Evolutionary conservation across 2,888 invertebrate genomes (phyloP), one percentile per base, ranked within the genome.

Genomic region (Diarsia brunnea): DNA sequence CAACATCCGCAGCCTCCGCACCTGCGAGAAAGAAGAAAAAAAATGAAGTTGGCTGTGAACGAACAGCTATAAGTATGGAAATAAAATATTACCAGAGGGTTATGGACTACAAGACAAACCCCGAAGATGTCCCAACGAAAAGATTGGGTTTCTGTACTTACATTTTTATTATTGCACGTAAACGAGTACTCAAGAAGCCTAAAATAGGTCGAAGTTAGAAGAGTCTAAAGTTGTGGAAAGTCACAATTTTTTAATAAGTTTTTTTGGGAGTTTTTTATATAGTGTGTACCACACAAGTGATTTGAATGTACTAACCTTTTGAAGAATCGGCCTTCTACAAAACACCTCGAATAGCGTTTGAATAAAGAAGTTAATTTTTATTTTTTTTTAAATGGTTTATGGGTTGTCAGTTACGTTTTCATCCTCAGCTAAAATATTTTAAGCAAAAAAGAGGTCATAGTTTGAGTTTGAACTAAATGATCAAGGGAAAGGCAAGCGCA

Each of bases 281-380:
- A 24, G 81, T 90, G 89, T 91, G 79, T 86, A 87, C 87, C 75
- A 88, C 87, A 81, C 91, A 80, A 87, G 87, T 60, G 90, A 94
- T 93, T 95, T 94, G 82, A 89, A 87, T 91, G 91, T 91, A 94
- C 93, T 95, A 90, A 89, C 80, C 81, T 72, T 64, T 11, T 24
- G 2, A 4, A 47, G 47, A 21, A 71, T 78, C 38, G 51, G 49
- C 58, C 80, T 85, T 90, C 84, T 91, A 91, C 88, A 92, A 66
- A 92, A 89, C 86, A 89, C 87, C 90, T 92, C 88, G 80, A 87
- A 76, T 83, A 0, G 4, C 0, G 63, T 91, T 92, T 85, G 82
- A 92, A 92, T 77, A 63, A 49, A 77, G 89, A 90, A 90, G 72
- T 21, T 51, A 49, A 66, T 31, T 10, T 4, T 71, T 51, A 45